Conservation (phyloP, 2,888 invertebrate genomes). For the Drosophila limbata region DNA sequence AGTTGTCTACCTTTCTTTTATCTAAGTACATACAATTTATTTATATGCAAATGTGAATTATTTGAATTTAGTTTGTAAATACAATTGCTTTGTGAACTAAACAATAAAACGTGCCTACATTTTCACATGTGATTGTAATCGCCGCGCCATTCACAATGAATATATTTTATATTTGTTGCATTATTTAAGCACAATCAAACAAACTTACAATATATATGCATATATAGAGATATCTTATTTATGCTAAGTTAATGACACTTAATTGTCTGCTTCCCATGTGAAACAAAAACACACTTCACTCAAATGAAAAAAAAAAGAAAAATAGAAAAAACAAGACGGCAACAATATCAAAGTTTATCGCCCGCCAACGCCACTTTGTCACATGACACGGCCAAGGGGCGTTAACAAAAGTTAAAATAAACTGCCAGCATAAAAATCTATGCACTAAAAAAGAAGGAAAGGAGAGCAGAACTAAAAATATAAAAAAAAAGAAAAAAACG, state of each 20-base stretch:
- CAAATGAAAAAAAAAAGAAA: conserved; percentile 8
- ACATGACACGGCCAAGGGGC: conserved; percentile 70
- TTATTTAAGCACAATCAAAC: conserved; percentile 26
- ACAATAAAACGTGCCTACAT: conserved; percentile 70
- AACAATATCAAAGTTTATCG: conserved; percentile 55
- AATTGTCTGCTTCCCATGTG: conserved; percentile 62
- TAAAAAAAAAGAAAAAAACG: neutral
- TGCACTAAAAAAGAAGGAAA: conserved; percentile 27
- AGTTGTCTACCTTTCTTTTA: neutral
- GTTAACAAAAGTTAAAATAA: conserved; percentile 63
- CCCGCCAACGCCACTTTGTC: conserved; percentile 73
- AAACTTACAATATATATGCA: conserved; percentile 4
- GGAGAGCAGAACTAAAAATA: conserved; percentile 1
- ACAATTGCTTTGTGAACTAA: conserved; percentile 50
- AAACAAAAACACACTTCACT: conserved; percentile 31
- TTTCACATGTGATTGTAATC: conserved; percentile 74
- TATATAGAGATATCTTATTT: conserved; percentile 37
- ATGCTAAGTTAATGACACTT: conserved; percentile 70
- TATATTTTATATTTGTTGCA: conserved; percentile 44
- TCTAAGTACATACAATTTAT: conserved; percentile 64
- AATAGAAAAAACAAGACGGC: neutral
- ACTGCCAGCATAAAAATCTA: conserved; percentile 63
- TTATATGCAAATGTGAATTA: conserved; percentile 73
- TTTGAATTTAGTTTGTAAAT: conserved; percentile 47
- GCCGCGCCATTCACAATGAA: conserved; percentile 30